Evolutionary conservation across 1,140 invertebrate genomes (phyloP), one percentile per base, ranked within the genome.

Genomic region (Pseudomyrmex cubaensis): DNA sequence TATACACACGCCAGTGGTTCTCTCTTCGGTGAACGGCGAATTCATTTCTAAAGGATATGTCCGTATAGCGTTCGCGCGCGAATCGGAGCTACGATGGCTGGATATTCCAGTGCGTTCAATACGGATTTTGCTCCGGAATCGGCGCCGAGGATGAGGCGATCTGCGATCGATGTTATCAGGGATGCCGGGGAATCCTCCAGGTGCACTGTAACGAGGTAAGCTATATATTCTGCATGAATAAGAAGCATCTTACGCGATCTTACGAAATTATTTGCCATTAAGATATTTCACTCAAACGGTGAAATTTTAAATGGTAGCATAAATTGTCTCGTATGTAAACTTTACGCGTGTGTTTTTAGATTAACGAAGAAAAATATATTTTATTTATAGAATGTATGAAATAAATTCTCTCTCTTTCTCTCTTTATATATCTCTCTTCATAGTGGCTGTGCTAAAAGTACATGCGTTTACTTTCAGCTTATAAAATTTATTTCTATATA

Each of bases 81-180:
- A 57, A 83, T 84, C 64, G 15, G 50, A 87, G 80, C 72, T 82
- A 87, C 86, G 75, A 87, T 84, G 75, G 22, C 67, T 85, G 85
- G 82, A 87, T 87, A 77, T 57, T 56, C 72, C 17, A 54, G 73
- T 57, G 67, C 73, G 73, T 35, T 67, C 69, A 70, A 61, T 83
- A 87, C 83, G 86, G 86, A 87, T 87, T 87, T 87, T 70, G 56
- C 63, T 59, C 15, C 35, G 57, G 35, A 52, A 54, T 48, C 82
- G 67, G 62, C 56, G 17, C 35, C 52, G 57, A 50, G 64, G 20
- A 63, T 63, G 72, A 78, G 35, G 22, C 74, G 74, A 64, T 50
- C 66, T 7, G 25, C 66, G 76, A 80, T 80, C 76, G 76, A 80
- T 82, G 70, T 20, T 8, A 15, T 48, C 20, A 44, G 9, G 86